These are phyloP conservation scores for Caenorhabditis latens DNA, from an alignment of 1,140 invertebrate species.

Conservation along the genomic window DNA sequence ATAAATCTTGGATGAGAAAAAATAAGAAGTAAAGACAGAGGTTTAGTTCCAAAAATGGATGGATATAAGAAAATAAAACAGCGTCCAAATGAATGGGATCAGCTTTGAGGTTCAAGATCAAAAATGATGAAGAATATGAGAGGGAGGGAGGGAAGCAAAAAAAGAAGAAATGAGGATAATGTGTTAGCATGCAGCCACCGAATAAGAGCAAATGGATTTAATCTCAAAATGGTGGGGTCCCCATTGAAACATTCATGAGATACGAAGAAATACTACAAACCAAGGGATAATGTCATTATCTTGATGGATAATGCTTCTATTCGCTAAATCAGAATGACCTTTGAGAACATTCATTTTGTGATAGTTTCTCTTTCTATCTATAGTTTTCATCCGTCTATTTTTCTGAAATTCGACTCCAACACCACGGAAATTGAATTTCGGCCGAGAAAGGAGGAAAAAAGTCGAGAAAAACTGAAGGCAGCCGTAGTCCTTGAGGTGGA, in stretches of 20 bases:
- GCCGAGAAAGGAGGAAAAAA: constrained; percentile 8
- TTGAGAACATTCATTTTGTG: neutral
- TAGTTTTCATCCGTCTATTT: constrained; percentile 21
- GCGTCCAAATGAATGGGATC: neutral
- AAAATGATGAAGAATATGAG: neutral
- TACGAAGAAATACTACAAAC: neutral
- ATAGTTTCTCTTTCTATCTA: constrained; percentile 17
- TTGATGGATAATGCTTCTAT: neutral
- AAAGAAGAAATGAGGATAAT: neutral
- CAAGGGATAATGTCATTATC: constrained; percentile 25
- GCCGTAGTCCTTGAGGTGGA: constrained; percentile 43
- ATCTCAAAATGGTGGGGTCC: constrained; percentile 28
- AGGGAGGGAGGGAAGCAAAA: neutral
- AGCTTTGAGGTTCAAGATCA: neutral
- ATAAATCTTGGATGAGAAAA: constrained; percentile 48
- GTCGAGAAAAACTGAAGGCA: constrained; percentile 51
- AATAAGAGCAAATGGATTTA: constrained; percentile 6
- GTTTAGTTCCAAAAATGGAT: neutral
- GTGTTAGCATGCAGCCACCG: neutral
- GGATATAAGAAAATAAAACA: neutral
- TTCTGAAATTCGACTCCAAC: constrained; percentile 44
- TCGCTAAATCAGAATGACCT: neutral
- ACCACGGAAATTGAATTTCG: constrained; percentile 47
- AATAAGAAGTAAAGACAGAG: neutral
- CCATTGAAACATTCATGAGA: constrained; percentile 32